Evolutionary conservation across 1,140 invertebrate species (phyloP).

Genomic region (Ceratina australensis): DNA sequence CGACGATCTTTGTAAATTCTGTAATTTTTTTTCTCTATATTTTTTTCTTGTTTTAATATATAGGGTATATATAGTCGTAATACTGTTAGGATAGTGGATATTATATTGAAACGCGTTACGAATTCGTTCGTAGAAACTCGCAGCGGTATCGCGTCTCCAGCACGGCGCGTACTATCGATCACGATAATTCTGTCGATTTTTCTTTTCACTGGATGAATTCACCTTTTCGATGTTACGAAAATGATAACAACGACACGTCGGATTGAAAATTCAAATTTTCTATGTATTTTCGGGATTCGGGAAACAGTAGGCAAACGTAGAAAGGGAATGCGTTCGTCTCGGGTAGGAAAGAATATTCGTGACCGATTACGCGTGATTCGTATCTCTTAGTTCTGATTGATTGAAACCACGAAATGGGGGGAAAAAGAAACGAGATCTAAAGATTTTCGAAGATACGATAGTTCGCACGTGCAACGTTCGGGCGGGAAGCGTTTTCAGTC

Average conservation of each 20-base stretch:
- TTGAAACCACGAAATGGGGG: not conserved
- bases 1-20: conserved; percentile 28
- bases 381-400: conserved; percentile 21
- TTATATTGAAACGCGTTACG: conserved; percentile 1
- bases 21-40: conserved; percentile 23
- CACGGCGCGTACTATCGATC: conserved; percentile 37
- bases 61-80: conserved; percentile 22
- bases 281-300: not conserved
- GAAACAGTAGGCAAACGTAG: not conserved
- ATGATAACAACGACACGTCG: not conserved
- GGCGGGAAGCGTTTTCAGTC: conserved; percentile 24
- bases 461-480: conserved; percentile 32
- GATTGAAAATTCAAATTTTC: not conserved
- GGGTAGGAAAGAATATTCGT: conserved; percentile 25
- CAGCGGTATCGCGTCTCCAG: conserved; percentile 38
- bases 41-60: not conserved
- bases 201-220: not conserved
- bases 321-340: not conserved
- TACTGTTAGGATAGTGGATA: conserved; percentile 16
- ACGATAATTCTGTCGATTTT: conserved; percentile 37
- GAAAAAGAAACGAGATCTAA: not conserved
- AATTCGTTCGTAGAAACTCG: conserved; percentile 30
- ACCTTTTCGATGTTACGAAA: not conserved
- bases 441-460: conserved; percentile 3
- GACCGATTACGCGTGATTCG: conserved; percentile 26